Base-by-base conservation (phyloP, 2,113 vertebrate genomes). In the Callospermophilus lateralis region DNA sequence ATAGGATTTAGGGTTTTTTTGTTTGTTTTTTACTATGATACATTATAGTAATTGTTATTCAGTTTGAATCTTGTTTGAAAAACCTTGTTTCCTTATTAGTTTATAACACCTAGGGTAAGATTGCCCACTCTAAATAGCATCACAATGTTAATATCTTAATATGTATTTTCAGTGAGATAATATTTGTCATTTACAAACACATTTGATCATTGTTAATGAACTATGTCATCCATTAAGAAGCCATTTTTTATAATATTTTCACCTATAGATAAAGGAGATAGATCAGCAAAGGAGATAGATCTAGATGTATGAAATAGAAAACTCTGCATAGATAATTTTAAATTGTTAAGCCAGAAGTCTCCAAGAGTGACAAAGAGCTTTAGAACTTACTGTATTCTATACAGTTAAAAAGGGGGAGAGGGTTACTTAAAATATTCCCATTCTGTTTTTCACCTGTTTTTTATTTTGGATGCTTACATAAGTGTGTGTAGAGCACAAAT, bases 161-260 rank as follows among this genome's bases (percentile, higher is more conserved):
- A 51, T 42, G 30, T 51, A 77, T 48, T 65, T n/a, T 26, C 81
- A 77, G 3, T 88, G 65, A 63, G 53, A 55, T 76, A 55, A 13
- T 22, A 26, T 26, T 63, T 84, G 20, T 88, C 42, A 58, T 73
- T 96, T 94, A 87, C 63, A 84, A 67, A 61, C 84, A 68, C 37
- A 86, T 77, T 95, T 93, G 83, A 61, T 95, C 39, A 34, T 77
- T 96, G 63, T 79, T 78, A 94, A 34, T 55, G 78, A 85, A 53
- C 65, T 84, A n/a, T 84, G 17, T 48, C 73, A 70, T 90, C 83
- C 77, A 26, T 95, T 83, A 80, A 72, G 61, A 94, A 97, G 55
- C 10, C 70, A 0, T 93, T 89, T 84, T 67, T 68, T 11, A 17
- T 65, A 19, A 65, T 76, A 22, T 51, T 83, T 85, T 84, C 58